These are phyloP conservation scores for Ophioninae sp. DNA, from an alignment of 2,888 invertebrate species.

Conservation along the genomic window DNA sequence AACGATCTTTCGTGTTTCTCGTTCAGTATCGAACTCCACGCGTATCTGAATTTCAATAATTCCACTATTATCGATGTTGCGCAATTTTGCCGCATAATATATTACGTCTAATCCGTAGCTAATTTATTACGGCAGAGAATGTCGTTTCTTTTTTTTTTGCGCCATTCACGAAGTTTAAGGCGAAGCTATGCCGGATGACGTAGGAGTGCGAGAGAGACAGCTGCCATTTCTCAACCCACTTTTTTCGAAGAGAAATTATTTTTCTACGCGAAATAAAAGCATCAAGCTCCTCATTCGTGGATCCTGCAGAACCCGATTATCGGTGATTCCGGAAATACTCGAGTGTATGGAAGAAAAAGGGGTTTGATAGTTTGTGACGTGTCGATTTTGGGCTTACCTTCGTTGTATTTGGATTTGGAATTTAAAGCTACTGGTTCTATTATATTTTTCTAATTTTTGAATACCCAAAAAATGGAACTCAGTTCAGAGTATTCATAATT, in stretches of 20 bases:
- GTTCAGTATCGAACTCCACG: not conserved
- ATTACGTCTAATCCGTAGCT: not conserved
- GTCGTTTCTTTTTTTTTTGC: constrained; percentile 1
- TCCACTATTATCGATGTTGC: not conserved
- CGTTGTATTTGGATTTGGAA: not conserved
- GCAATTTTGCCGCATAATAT: constrained; percentile 5
- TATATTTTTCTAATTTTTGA: not conserved
- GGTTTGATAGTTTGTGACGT: no score
- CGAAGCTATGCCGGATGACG: not conserved
- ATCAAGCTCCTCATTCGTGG: no score
- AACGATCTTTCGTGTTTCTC: not conserved
- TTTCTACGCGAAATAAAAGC: no score
- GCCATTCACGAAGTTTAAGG: not conserved
- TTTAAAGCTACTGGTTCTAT: not conserved
- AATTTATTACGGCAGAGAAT: constrained; percentile 8
- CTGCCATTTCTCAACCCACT: no score
- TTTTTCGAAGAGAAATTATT: no score
- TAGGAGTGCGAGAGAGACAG: no score
- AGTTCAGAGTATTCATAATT: not conserved
- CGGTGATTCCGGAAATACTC: no score
- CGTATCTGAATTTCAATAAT: not conserved
- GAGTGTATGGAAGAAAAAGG: not conserved
- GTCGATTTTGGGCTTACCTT: no score
- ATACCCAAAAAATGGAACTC: not conserved
- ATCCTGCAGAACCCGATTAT: no score